Evolutionary conservation across 2,113 vertebrate genomes (phyloP).

Genomic region (Urocitellus parryii): DNA sequence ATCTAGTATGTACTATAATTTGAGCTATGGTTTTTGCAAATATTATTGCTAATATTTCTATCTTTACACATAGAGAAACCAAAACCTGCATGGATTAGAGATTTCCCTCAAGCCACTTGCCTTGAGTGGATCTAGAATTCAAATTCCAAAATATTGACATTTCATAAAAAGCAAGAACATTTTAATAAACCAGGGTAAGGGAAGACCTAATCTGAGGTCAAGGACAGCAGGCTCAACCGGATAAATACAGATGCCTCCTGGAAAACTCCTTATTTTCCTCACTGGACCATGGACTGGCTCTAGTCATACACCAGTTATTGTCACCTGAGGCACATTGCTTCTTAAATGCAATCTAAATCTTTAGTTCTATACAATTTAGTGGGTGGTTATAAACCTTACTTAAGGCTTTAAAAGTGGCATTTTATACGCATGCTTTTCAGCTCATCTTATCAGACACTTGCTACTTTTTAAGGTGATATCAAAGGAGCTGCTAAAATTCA

Average conservation of each 20-base stretch:
- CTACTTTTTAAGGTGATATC: slow-evolving; percentile 20
- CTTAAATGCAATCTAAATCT: neutral
- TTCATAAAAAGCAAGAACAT: slow-evolving; percentile 15
- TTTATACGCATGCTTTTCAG: neutral
- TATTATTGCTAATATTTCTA: neutral
- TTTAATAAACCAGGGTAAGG: slow-evolving; percentile 37
- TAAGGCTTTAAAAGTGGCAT: neutral
- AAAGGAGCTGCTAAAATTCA: neutral
- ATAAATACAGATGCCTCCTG: neutral
- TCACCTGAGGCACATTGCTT: neutral
- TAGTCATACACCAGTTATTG: neutral
- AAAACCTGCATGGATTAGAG: neutral
- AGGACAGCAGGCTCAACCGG: neutral
- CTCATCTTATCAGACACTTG: neutral
- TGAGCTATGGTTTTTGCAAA: neutral
- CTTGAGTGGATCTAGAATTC: slow-evolving; percentile 32
- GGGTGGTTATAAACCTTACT: neutral
- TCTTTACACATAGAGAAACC: slow-evolving; percentile 1
- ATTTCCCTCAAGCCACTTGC: slow-evolving; percentile 20
- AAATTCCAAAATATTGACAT: slow-evolving; percentile 4
- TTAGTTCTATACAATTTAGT: neutral
- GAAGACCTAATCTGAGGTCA: slow-evolving; percentile 27
- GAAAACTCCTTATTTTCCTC: slow-evolving; percentile 17
- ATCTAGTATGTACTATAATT: neutral
- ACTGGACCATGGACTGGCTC: neutral